Percentiles rank a stretch among this genome's conserved stretches.
These are phyloP conservation scores for Pseudochromis fuscus DNA, from an alignment of 2,797 vertebrate genomes.

Conservation along the genomic window DNA sequence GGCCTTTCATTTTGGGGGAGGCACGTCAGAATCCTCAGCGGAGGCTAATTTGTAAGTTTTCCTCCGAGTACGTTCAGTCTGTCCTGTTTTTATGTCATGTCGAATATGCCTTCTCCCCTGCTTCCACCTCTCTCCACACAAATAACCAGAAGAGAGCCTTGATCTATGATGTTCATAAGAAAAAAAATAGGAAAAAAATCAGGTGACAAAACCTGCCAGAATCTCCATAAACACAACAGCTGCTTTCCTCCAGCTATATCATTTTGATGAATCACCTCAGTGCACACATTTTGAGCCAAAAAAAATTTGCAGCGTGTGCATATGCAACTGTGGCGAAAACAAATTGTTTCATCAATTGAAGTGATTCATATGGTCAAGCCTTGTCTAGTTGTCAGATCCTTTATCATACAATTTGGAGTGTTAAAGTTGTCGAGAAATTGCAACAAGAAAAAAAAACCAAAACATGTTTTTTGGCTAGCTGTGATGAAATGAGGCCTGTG, in stretches of 20 bases:
- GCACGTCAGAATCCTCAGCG: constrained; percentile 69
- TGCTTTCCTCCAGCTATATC: constrained; percentile 31
- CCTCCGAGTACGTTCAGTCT: constrained; percentile 65
- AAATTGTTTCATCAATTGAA: constrained; percentile 32
- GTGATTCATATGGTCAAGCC: constrained; percentile 31
- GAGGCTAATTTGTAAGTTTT: constrained; percentile 80
- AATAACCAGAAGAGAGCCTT: constrained; percentile 48
- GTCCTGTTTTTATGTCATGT: constrained; percentile 52
- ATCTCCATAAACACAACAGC: constrained; percentile 36
- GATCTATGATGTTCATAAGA: constrained; percentile 33
- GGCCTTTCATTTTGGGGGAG: constrained; percentile 73
- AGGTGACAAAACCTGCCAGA: constrained; percentile 20
- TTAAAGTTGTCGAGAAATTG: constrained; percentile 13
- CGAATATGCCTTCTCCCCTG: constrained; percentile 34
- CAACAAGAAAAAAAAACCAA: not conserved
- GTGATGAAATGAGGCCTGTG: constrained; percentile 29
- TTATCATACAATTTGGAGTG: constrained; percentile 22
- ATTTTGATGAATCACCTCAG: constrained; percentile 60
- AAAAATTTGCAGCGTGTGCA: constrained; percentile 35
- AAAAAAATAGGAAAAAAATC: constrained; percentile 3
- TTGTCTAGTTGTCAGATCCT: constrained; percentile 35
- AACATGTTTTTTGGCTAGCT: not conserved
- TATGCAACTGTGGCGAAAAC: constrained; percentile 15
- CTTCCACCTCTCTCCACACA: constrained; percentile 14
- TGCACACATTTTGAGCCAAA: constrained; percentile 20